These are phyloP conservation scores for Zaprionus lineosus DNA, from an alignment of 2,888 invertebrate species.

Conservation along the genomic window DNA sequence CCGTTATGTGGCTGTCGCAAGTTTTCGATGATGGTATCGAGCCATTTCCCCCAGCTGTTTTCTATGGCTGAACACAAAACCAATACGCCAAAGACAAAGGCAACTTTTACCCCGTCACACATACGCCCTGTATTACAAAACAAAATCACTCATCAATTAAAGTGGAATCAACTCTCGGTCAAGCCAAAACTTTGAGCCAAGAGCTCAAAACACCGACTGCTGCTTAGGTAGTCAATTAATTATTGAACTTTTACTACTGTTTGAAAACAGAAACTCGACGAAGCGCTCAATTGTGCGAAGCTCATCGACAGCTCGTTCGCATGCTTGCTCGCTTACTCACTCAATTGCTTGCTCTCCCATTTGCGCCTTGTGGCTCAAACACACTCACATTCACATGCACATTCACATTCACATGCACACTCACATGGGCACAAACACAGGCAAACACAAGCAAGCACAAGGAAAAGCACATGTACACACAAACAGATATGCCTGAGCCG, in stretches of 20 bases:
- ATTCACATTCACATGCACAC: conserved; percentile 12
- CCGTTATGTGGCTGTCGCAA: conserved; percentile 2
- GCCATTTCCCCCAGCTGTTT: conserved; percentile 15
- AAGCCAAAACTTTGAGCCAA: conserved; percentile 23
- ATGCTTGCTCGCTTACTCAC: too few relatives aligned
- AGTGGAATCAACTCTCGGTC: conserved; percentile 28
- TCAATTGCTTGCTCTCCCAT: too few relatives aligned
- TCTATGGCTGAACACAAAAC: too few relatives aligned
- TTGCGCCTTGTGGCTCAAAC: conserved; percentile 5
- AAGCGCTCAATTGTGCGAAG: conserved; percentile 57
- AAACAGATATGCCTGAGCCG: conserved; percentile 5
- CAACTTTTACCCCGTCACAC: conserved; percentile 52
- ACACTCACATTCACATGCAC: not conserved
- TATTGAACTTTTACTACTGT: conserved; percentile 75
- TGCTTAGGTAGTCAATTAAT: conserved; percentile 64
- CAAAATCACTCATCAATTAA: conserved; percentile 64
- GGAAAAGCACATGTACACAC: conserved; percentile 15
- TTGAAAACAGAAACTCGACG: conserved; percentile 53
- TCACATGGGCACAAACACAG: conserved; percentile 1
- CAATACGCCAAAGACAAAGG: not conserved
- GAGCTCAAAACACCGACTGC: conserved; percentile 44
- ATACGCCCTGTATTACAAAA: conserved; percentile 60
- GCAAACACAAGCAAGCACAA: conserved; percentile 15
- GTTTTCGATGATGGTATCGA: not conserved
- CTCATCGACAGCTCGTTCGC: conserved; percentile 35